Percentiles rank a stretch among this genome's conserved stretches.
Evolutionary conservation across 2,888 invertebrate genomes (phyloP).

Genomic region (Caenorhabditis macrosperma): DNA sequence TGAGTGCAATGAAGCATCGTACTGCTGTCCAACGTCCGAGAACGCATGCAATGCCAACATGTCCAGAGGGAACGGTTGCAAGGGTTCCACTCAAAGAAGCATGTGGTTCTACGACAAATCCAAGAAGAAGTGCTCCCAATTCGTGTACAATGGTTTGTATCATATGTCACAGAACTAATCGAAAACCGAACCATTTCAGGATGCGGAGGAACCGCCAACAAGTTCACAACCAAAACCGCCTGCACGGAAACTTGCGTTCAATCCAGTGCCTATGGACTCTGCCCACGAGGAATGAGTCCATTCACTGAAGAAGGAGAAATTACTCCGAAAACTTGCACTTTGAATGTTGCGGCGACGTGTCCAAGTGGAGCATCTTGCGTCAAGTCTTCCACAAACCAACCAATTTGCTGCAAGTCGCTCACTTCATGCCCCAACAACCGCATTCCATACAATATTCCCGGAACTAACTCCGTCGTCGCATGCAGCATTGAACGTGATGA

Average conservation of each 20-base stretch:
- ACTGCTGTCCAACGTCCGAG: conserved; percentile 76
- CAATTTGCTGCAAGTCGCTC: conserved; percentile 77
- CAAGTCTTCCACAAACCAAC: conserved; percentile 72
- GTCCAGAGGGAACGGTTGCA: conserved; percentile 69
- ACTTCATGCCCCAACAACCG: conserved; percentile 74
- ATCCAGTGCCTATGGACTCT: conserved; percentile 71
- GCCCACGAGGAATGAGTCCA: conserved; percentile 78
- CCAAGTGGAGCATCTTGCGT: conserved; percentile 77
- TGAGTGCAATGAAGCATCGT: conserved; percentile 73
- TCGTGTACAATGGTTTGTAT: conserved; percentile 70
- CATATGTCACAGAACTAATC: too few relatives aligned
- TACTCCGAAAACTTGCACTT: conserved; percentile 69
- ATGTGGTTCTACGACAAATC: conserved; percentile 76
- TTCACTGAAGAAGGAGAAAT: conserved; percentile 67
- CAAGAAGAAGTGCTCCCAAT: conserved; percentile 73
- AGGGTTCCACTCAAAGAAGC: conserved; percentile 71
- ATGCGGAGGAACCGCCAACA: conserved; percentile 77
- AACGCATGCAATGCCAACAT: conserved; percentile 73
- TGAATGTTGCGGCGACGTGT: conserved; percentile 73
- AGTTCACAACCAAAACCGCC: conserved; percentile 72
- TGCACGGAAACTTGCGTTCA: conserved; percentile 74
- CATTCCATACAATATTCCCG: conserved; percentile 77
- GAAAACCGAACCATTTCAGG: too few relatives aligned
- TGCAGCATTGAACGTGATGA: conserved; percentile 76
- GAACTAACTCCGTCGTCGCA: conserved; percentile 78